These are phyloP conservation scores for Fragum fragum DNA, from an alignment of 2,888 invertebrate genomes.

Conservation along the genomic window DNA sequence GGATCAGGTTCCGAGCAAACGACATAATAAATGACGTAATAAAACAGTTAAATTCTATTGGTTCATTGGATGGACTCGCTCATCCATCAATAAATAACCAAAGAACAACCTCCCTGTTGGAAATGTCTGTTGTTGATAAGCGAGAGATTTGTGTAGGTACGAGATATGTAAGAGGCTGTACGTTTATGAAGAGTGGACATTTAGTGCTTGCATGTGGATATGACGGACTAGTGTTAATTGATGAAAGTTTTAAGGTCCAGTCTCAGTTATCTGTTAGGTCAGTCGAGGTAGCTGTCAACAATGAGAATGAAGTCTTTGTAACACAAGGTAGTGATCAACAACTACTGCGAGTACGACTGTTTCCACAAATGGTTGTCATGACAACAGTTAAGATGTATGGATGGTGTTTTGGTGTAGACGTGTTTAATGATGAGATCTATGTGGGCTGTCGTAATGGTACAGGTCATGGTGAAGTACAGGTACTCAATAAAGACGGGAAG, in stretches of 20 bases:
- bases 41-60: neutral
- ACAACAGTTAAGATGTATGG: neutral
- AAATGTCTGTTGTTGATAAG: neutral
- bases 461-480: neutral
- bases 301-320: neutral
- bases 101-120: neutral
- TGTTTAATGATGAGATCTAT: slow-evolving; percentile 1
- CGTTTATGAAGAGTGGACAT: slow-evolving; percentile 9
- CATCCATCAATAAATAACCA: neutral
- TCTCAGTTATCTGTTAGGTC: neutral
- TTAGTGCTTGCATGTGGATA: neutral
- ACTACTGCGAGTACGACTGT: slow-evolving; percentile 8
- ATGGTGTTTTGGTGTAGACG: neutral
- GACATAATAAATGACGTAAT: neutral
- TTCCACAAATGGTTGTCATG: slow-evolving; percentile 1
- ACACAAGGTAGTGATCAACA: neutral
- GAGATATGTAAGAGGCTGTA: neutral
- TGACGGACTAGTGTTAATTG: neutral
- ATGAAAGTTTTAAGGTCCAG: neutral
- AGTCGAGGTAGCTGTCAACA: neutral
- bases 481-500: neutral
- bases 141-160: neutral
- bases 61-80: neutral
- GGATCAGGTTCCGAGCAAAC: slow-evolving; percentile 10
- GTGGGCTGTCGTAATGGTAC: neutral